A percentile compares a stretch with the other conserved stretches of the same genome.
These are phyloP conservation scores for Semnornis frantzii DNA, from an alignment of 2,113 vertebrate species.

Conservation along the genomic window DNA sequence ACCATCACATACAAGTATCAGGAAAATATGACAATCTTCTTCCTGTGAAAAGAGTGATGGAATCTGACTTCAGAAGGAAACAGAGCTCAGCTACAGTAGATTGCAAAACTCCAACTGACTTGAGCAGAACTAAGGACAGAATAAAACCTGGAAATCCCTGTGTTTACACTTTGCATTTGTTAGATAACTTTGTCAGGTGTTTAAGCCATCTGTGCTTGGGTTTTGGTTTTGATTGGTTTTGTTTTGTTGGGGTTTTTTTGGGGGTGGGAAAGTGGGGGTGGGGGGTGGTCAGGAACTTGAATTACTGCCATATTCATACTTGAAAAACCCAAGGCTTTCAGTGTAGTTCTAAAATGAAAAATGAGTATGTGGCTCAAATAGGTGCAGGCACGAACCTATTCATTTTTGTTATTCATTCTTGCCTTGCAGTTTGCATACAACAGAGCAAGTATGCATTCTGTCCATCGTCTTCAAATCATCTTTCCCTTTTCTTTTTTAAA, in stretches of 20 bases:
- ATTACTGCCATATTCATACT: not conserved
- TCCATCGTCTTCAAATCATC: not conserved
- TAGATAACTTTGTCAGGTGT: not conserved
- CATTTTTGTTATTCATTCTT: not conserved
- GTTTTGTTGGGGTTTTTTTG: not conserved
- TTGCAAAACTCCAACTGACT: slow-evolving; percentile 36
- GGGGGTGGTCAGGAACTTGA: slow-evolving; percentile 17
- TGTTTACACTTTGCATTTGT: slow-evolving; percentile 48
- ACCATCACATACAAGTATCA: not conserved
- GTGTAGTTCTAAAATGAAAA: not conserved
- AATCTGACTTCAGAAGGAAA: slow-evolving; percentile 23
- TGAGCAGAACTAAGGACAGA: slow-evolving; percentile 32
- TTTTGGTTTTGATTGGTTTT: no score
- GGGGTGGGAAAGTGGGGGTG: no score
- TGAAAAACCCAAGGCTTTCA: not conserved
- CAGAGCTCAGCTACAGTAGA: not conserved
- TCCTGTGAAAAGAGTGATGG: not conserved
- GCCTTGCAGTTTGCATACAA: not conserved
- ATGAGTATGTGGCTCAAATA: not conserved
- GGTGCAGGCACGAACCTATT: not conserved
- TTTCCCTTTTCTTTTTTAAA: not conserved
- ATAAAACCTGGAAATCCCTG: slow-evolving; percentile 42
- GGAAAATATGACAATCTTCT: slow-evolving; percentile 11
- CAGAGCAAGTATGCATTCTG: not conserved
- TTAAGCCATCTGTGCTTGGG: not conserved